These are phyloP conservation scores for Drosophila obscura DNA, from an alignment of 1,140 invertebrate genomes.

Conservation along the genomic window DNA sequence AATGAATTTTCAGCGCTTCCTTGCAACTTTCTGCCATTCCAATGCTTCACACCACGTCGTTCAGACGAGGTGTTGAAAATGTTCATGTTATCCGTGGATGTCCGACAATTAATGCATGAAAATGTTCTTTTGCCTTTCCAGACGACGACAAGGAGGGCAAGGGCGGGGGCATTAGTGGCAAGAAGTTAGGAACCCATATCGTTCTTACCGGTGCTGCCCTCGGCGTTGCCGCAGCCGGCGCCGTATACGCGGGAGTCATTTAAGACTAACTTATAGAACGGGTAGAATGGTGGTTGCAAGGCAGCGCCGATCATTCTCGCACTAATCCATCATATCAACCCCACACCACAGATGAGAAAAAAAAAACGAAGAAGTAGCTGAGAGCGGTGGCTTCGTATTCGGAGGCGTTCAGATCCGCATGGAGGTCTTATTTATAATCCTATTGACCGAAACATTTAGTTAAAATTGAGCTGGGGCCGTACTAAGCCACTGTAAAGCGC, in stretches of 20 bases:
- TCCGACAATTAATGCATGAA: neutral
- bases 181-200: conserved; percentile 9
- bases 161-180: neutral
- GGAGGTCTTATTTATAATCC: neutral
- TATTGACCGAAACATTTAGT: neutral
- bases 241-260: neutral
- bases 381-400: neutral
- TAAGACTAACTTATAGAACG: neutral
- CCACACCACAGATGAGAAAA: conserved; percentile 10
- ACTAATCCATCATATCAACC: too few species aligned
- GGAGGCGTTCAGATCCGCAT: neutral
- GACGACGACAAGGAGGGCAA: neutral
- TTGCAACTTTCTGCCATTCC: neutral
- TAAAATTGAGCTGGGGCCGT: too few species aligned
- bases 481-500: too few species aligned
- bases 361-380: conserved; percentile 2
- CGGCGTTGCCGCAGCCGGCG: neutral
- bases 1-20: conserved; percentile 37
- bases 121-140: conserved; percentile 31
- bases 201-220: conserved; percentile 6
- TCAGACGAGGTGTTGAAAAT: conserved; percentile 33
- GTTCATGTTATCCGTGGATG: conserved; percentile 1
- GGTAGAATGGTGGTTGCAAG: too few species aligned
- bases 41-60: neutral
- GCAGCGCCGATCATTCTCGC: too few species aligned